phyloP scores from a whole-genome alignment of 2,113 vertebrate species.

The Elgaria multicarinata region DNA sequence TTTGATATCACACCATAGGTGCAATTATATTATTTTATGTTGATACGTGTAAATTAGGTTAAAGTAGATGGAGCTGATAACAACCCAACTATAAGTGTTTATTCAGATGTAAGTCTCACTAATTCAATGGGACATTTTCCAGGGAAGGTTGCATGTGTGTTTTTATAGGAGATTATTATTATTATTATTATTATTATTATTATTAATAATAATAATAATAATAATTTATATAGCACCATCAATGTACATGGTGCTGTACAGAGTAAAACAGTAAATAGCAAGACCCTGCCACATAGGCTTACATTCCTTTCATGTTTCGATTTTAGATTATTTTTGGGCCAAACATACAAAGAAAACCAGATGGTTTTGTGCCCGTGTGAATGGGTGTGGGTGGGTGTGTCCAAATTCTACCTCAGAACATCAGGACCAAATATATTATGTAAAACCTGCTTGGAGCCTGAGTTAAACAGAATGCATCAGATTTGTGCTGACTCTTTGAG shows the following conservation, averaged over 20 bases:
- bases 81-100: not conserved
- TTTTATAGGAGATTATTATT: not conserved
- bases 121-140: not conserved
- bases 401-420: fast-evolving
- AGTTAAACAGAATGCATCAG: not conserved
- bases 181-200: too few relatives aligned
- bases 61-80: not conserved
- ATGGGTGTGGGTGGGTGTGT: not conserved
- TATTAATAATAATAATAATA: too few relatives aligned
- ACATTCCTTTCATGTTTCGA: not conserved
- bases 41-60: not conserved
- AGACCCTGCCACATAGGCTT: too few relatives aligned
- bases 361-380: not conserved
- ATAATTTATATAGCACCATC: too few relatives aligned
- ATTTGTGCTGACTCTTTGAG: not conserved
- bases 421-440: not conserved
- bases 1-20: not conserved
- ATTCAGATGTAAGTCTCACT: not conserved
- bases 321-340: not conserved
- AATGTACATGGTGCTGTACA: too few relatives aligned
- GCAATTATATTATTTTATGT: not conserved
- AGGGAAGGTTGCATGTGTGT: not conserved
- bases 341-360: not conserved
- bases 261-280: too few relatives aligned
- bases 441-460: fast-evolving